Base-by-base conservation (phyloP, 1,140 invertebrate species). In the Microplitis demolitor region DNA sequence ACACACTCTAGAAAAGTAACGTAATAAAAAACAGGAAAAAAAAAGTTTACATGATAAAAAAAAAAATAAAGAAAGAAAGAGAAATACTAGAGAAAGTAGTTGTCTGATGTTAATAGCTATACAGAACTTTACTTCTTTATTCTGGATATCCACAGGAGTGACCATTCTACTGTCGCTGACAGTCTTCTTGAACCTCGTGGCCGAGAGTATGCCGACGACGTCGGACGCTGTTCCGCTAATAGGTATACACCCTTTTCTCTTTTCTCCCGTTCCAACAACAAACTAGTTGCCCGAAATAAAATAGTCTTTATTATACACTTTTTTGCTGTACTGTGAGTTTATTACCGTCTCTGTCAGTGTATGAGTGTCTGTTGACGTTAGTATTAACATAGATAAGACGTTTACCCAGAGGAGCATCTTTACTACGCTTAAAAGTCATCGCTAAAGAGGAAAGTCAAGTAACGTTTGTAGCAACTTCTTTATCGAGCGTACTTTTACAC, bases 131-230 rank as follows among this genome's bases (percentile, higher is more conserved):
- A 78, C 76, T 79, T 79, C 60, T 79, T 71, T 73, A 75, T 81
- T 81, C 79, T 80, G 76, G 83, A 86, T 78, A 58, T 77, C 79
- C 79, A 16, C 88, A 94, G 93, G 94, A 85, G 93, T 96, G 77
- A 96, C 94, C 81, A 96, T 96, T 88, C 91, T 96, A 79, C 91
- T 96, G 85, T 95, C 94, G 82, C 90, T 96, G 84, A 95, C 94
- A 85, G 94, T 96, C 83, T 96, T 96, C 89, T 92, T 95, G 88
- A 91, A 96, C 84, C 92, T 96, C 88, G 90, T 96, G 73, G 93
- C 91, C 76, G 89, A 93, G 89, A 92, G 93, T 82, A 95, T 95
- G 89, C 94, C 94, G 71, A 93, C 93, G 76, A 95, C 94, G 64
- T 94, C 93, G 71, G 93, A 95, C 84, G 93, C 93, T 77, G 92